Percentiles rank a stretch among this genome's conserved stretches.
These are phyloP conservation scores for Pseudomyrmex flavicornis DNA, from an alignment of 1,140 invertebrate species.

Conservation along the genomic window DNA sequence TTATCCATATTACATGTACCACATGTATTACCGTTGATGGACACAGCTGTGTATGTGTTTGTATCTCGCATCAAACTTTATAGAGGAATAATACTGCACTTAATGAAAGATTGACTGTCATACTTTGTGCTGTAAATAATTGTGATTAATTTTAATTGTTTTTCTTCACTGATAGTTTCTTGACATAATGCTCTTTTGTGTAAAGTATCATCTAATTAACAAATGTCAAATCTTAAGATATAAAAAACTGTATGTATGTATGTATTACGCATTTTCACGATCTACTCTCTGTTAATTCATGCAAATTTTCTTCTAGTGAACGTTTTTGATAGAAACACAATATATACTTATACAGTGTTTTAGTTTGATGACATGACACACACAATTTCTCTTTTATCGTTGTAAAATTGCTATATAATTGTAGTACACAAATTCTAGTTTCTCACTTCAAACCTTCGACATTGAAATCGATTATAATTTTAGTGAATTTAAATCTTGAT, in stretches of 20 bases:
- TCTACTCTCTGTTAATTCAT: too few relatives aligned
- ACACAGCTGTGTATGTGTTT: background rate
- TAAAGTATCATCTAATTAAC: slow-evolving; percentile 16
- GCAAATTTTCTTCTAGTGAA: too few relatives aligned
- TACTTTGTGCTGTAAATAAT: slow-evolving; percentile 18
- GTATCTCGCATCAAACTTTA: background rate
- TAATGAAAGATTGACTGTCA: background rate
- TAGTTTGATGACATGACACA: background rate
- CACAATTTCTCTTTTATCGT: background rate
- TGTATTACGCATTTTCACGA: too few relatives aligned
- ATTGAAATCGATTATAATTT: slow-evolving; percentile 8
- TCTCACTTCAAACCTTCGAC: background rate
- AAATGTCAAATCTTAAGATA: too few relatives aligned
- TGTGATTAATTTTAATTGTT: slow-evolving; percentile 19
- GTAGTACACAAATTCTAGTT: background rate
- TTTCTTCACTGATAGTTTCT: background rate
- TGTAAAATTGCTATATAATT: slow-evolving; percentile 42
- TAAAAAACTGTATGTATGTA: too few relatives aligned
- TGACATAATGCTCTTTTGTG: background rate
- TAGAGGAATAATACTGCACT: slow-evolving; percentile 2
- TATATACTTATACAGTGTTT: too few relatives aligned
- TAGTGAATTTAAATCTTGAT: background rate
- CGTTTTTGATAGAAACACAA: too few relatives aligned
- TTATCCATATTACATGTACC: slow-evolving; percentile 3
- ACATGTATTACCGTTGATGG: background rate